Conservation (phyloP, 2,113 vertebrate species). For the Perca schrenkii region DNA sequence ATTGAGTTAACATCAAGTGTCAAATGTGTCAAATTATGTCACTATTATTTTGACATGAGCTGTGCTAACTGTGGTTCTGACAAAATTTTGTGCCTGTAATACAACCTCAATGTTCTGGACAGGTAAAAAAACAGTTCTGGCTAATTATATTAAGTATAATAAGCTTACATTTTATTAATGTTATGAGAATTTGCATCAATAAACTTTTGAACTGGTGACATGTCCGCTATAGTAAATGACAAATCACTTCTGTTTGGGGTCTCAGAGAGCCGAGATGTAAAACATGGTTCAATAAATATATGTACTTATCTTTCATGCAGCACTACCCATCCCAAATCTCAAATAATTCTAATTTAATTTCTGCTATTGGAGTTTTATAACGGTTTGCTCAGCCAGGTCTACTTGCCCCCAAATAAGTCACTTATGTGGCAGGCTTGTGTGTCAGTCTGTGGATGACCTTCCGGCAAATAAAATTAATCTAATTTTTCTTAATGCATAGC, state of each 20-base stretch:
- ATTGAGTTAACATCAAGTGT: too few species aligned
- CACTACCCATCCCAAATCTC: neutral
- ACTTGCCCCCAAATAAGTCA: neutral
- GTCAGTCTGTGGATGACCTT: too few species aligned
- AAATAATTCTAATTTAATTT: too few species aligned
- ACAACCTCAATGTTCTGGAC: neutral
- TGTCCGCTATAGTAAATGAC: neutral
- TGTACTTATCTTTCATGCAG: neutral
- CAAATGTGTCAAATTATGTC: neutral
- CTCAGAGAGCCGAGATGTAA: neutral
- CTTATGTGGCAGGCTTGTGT: neutral
- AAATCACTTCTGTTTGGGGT: neutral
- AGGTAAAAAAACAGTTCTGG: neutral
- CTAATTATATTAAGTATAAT: too few species aligned
- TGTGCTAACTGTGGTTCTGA: neutral
- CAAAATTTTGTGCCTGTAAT: neutral
- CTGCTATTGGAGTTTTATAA: neutral
- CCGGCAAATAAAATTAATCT: too few species aligned
- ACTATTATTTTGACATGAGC: neutral
- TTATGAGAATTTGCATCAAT: neutral
- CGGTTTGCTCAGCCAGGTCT: neutral
- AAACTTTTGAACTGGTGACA: neutral
- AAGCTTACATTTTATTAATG: too few species aligned
- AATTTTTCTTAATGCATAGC: neutral
- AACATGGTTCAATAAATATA: neutral